Percentiles rank a stretch among this genome's conserved stretches.
These are phyloP conservation scores for Porites cylindrica DNA, from an alignment of 92 coral and sea anemone genomes.

Conservation along the genomic window DNA sequence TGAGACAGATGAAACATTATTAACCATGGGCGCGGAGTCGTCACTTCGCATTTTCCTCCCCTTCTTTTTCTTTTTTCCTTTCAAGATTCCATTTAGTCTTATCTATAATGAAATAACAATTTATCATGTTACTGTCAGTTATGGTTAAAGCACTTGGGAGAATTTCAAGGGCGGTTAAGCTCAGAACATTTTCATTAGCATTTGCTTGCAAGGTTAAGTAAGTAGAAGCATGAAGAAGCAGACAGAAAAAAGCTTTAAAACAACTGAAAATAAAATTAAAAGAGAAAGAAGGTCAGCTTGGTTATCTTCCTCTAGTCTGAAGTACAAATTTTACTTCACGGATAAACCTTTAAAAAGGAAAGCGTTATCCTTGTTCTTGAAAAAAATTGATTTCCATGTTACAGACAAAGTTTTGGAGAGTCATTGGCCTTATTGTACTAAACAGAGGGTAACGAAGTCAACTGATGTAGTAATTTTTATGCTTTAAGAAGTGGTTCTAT, in stretches of 20 bases:
- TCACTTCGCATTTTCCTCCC: slow-evolving; percentile 58
- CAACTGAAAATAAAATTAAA: not conserved
- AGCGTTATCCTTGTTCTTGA: too few relatives aligned
- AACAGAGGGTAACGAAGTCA: too few relatives aligned
- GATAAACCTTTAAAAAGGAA: too few relatives aligned
- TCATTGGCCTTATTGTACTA: too few relatives aligned
- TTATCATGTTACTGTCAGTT: not conserved
- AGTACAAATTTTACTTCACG: too few relatives aligned
- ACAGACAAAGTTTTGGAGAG: too few relatives aligned
- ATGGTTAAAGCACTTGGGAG: not conserved
- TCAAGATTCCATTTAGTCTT: slow-evolving; percentile 45
- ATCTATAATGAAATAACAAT: slow-evolving; percentile 27
- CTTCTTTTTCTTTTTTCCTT: slow-evolving; percentile 91
- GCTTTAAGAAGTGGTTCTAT: too few relatives aligned
- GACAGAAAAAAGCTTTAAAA: not conserved
- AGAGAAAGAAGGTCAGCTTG: not conserved
- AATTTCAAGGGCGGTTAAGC: not conserved
- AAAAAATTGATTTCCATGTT: too few relatives aligned
- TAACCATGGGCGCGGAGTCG: slow-evolving; percentile 36
- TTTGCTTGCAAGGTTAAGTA: not conserved
- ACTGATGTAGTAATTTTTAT: too few relatives aligned
- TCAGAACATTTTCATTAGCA: not conserved
- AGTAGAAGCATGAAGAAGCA: too few relatives aligned
- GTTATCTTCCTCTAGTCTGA: too few relatives aligned
- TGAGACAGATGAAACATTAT: slow-evolving; percentile 2